Evolutionary conservation across 2,888 invertebrate genomes (phyloP), one percentile per base, ranked within the genome.

Genomic region (Diplazon laetatorius): DNA sequence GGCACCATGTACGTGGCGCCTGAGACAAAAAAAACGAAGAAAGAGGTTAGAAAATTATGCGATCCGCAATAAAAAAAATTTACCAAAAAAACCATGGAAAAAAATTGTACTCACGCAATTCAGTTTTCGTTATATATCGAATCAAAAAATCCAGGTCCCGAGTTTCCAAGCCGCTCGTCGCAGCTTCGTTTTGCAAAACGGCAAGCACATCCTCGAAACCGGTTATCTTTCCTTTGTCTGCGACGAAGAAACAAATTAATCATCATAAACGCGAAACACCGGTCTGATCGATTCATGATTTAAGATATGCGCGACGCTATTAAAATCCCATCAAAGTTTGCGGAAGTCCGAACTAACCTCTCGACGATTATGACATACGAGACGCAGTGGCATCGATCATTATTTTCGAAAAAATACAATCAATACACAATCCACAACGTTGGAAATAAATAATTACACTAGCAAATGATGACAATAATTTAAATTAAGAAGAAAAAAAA

Each of bases 121-220:
- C 74, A n/a, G n/a, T 55, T 2, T 66, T 48, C 2, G 69, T 83
- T 18, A 90, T 82, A 63, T 86, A 71, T 30, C 84, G 63, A 4
- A 83, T 63, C 9, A 89, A 52, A 2, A 83, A 46, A 30, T 78
- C 30, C 0, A 90, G 71, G n/a, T 80, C 80, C 8, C 74, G 48
- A 3, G 85, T 70, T 9, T 84, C 81, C 4, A 90, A 73, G 20
- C 89, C 89, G n/a, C 57, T 82, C 2, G 59, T 44, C 0, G 70
- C 52, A 9, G 83, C 87, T 78, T 84, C 85, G 1, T 80, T 72
- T 72, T 86, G 80, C 30, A 90, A 71, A 50, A 63, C 52, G 1
- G 68, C 60, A 1, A 87, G 9, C 1, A 65, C 65, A 8, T 76
- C 75, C 10, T 78, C 77, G 42, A 87, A 85, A 6, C 72, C 52